Base-by-base conservation (phyloP, 2,797 vertebrate genomes). In the Microctenopoma stevenorrisi region DNA sequence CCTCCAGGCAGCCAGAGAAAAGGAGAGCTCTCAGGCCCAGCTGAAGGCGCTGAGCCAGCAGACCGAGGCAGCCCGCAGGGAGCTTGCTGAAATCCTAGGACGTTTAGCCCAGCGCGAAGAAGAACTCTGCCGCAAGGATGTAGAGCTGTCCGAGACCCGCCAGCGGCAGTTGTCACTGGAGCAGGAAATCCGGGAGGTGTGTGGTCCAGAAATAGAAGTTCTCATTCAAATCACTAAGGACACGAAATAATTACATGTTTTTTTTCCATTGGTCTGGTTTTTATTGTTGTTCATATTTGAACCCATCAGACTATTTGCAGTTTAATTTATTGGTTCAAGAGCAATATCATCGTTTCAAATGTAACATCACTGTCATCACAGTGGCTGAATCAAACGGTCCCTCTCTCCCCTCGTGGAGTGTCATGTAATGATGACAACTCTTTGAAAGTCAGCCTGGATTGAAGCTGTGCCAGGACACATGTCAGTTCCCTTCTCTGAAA, bases 31-130 rank as follows among this genome's bases (percentile, higher is more conserved):
- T 62, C 95, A 93, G 86, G 91, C 68, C 80, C 95, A 96, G 72
- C 89, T 96, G 76, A 94, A 94, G 56, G 81, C 87, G 74, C 92
- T 96, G n/a, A 78, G 95, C 79, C 95, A 96, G 84, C 96, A 97
- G 82, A 89, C 92, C 16, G 97, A 98, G 85, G 95, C 74, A 2
- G 92, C 96, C 79, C 92, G 82, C 52, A 94, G 94, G 85, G 96
- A 99, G 80, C 87, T 98, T 40, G 86, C 91, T 25, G 96, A 97
- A 44, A 92, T 94, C 38, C 89, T 98, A 62, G 89, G 92, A 59
- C 96, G 94, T n/a, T 93, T 95, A 70, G 95, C 95, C 63, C 94
- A 93, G 79, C 95, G 97, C 22, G 96, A 98, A 75, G 97, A 98
- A 65, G 95, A 96, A 35, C 88, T 96, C 38, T 94, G 91, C 35